Evolutionary conservation across 2,113 vertebrate species (phyloP).

Genomic region (Notiomystis cincta): DNA sequence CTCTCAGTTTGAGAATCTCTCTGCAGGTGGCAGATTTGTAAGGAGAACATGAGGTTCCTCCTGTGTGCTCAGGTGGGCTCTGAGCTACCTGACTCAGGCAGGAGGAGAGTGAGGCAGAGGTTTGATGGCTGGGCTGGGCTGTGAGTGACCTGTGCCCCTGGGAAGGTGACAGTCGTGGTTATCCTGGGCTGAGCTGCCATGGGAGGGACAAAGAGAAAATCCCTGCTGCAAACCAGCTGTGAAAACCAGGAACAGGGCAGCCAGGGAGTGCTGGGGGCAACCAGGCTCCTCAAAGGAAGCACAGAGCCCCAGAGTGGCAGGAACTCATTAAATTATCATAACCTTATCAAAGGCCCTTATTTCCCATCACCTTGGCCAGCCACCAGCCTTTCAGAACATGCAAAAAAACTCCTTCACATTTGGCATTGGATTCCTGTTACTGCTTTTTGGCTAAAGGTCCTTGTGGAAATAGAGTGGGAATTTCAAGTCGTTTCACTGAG

Average conservation of each 20-base stretch:
- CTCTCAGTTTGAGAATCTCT: background rate
- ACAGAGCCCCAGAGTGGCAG: background rate
- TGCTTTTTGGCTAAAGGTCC: background rate
- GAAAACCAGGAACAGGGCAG: background rate
- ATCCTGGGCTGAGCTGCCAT: background rate
- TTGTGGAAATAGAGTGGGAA: background rate
- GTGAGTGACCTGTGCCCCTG: fast-evolving
- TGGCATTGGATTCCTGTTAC: background rate
- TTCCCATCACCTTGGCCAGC: background rate
- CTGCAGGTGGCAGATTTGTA: background rate
- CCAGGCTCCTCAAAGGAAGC: background rate
- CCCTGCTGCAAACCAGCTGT: background rate
- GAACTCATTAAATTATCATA: background rate
- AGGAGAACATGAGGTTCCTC: background rate
- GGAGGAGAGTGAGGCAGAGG: background rate
- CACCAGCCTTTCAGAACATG: background rate
- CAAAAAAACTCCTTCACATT: background rate
- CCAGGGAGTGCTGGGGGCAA: background rate
- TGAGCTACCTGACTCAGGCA: background rate
- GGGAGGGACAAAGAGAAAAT: background rate
- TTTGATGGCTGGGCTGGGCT: fast-evolving
- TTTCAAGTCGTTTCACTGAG: background rate
- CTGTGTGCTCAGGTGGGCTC: background rate
- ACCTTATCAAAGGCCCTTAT: background rate
- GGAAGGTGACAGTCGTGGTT: background rate